Evolutionary conservation across 2,888 invertebrate species (phyloP), one percentile per base, ranked within the genome.

Genomic region (Acanthoscelides obtectus): DNA sequence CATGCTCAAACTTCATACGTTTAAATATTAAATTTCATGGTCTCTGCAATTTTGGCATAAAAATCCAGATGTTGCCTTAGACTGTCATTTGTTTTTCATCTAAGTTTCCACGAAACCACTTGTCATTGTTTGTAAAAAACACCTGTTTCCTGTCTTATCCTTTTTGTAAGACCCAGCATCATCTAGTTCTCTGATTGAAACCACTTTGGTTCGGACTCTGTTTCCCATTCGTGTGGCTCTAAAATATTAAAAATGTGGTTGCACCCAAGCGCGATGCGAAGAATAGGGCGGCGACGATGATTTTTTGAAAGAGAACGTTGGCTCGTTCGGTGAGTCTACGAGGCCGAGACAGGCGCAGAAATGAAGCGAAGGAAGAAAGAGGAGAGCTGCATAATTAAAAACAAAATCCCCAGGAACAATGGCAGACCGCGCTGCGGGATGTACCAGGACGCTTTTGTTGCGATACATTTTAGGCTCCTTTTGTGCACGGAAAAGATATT

Each of bases 201-300:
- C 17, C 45, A 12, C 45, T 45, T 12, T 45, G 45, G 45, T 6
- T 12, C 45, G 22, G 64, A 63, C 45, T 69, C 69, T 20, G 71
- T 73, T 75, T 73, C 74, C 75, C 72, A 75, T 76, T 75, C 73
- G 75, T 69, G 66, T 68, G 69, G 75, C 72, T 75, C 73, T 73
- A 73, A 75, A 75, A 76, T 74, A 74, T 76, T 72, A 74, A 76
- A 75, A 76, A 45, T 72, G 72, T 67, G 72, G 74, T 72, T 72
- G 69, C 76, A 76, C 71, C 73, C 69, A 72, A 75, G 75, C 76
- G 74, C 75, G 75, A 22, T 69, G 21, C 27, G 72, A 73, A 76
- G 74, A 76, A 76, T 76, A 71, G 76, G 71, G 64, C 72, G 74
- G 45, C 45, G 45, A 27, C 72, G 74, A 17, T 17, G 45, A 45